Evolutionary conservation across 2,113 vertebrate species (phyloP), one percentile per base, ranked within the genome.

Genomic region (Sinocyclocheilus anophthalmus): DNA sequence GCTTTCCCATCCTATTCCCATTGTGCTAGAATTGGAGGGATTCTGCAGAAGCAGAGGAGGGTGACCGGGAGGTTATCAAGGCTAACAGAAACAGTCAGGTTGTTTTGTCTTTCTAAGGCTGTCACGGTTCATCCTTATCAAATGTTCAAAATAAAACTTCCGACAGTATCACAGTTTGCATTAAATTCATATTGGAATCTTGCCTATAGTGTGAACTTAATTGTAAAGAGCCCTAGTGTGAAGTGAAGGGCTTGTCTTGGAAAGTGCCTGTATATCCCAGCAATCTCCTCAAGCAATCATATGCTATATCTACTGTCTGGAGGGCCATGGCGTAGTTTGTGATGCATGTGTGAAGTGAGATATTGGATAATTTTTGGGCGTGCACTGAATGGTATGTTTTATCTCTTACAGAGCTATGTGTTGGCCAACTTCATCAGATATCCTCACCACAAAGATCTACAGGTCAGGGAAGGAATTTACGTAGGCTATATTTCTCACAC

Each of bases 11-110:
- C 26, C 76, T 53, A 1, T 84, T 72, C 76, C 75, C 88, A 81
- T 88, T 88, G 82, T 86, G 55, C 24, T 84, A 78, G 13, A 84
- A 81, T 84, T 76, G 82, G 82, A 84, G 77, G 61, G 85, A 88
- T 75, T 10, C 30, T 77, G 76, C 48, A 69, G 61, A 48, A 45
- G 22, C 22, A 61, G 76, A 14, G 48, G 39, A 50, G 59, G 53
- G 61, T 37, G 75, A 69, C 39, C 7, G 9, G 57, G 45, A 55
- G 84, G 76, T 88, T 90, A 80, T 87, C 85, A 75, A 76, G 83
- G 85, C 75, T 42, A 81, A 55, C 9, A 37, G 33, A 72, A 81
- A 76, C 50, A 65, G 12, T 45, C 11, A 14, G 22, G 42, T 16
- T 63, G 59, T 69, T 80, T 37, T 87, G 79, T 76, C 63, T 39